Conservation (phyloP, 2,797 vertebrate species). For the Sparus aurata region DNA sequence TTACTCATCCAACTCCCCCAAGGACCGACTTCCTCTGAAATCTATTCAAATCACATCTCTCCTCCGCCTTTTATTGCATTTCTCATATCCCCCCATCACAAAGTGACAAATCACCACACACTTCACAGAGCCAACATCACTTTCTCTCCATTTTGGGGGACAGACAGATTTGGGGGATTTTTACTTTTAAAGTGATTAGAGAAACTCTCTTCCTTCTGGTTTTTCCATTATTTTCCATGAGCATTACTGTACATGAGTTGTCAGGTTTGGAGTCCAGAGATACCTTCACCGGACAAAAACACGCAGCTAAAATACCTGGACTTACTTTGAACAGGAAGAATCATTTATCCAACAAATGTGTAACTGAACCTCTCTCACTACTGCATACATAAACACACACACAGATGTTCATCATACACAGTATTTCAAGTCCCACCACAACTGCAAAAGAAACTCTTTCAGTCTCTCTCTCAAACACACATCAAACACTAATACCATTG, state of each 20-base stretch:
- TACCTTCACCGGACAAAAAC: conserved; percentile 37
- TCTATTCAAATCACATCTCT: conserved; percentile 91
- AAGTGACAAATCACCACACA: conserved; percentile 89
- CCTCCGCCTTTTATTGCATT: conserved; percentile 89
- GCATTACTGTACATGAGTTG: conserved; percentile 50
- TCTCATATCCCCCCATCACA: conserved; percentile 87
- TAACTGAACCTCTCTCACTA: conserved; percentile 11
- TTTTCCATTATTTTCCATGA: conserved; percentile 68
- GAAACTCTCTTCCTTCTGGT: conserved; percentile 68
- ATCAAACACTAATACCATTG: conserved; percentile 66
- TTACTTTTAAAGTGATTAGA: conserved; percentile 83
- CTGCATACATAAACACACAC: conserved; percentile 12
- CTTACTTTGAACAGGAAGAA: conserved; percentile 39
- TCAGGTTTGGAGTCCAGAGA: conserved; percentile 30
- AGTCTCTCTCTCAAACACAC: conserved; percentile 44
- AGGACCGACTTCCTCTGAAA: conserved; percentile 85
- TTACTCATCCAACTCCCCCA: conserved; percentile 84
- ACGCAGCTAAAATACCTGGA: conserved; percentile 35
- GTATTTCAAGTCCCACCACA: conserved; percentile 43
- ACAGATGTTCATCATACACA: conserved; percentile 16
- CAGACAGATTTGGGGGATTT: conserved; percentile 73
- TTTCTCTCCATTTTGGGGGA: conserved; percentile 79
- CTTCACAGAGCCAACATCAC: conserved; percentile 80
- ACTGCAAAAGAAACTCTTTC: conserved; percentile 45
- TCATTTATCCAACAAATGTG: conserved; percentile 51